Evolutionary conservation across 2,113 vertebrate genomes (phyloP), one percentile per base, ranked within the genome.

Genomic region (Crotalus helleri): DNA sequence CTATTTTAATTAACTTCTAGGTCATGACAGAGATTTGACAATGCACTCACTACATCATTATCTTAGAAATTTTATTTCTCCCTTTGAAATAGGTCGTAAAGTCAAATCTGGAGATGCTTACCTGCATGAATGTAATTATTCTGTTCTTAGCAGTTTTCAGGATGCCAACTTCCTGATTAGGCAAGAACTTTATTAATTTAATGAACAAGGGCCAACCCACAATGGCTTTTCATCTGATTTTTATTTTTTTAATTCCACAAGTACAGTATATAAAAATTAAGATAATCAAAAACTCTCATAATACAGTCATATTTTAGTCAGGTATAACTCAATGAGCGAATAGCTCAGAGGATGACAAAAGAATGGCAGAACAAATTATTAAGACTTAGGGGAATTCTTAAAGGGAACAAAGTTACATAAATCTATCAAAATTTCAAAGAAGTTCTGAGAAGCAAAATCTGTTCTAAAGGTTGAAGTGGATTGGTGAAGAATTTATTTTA

Each of bases 21-120:
- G 92, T 3, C 39, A 92, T 1, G 0, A 53, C 51, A 94, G 90
- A 92, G 57, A 88, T 93, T 91, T 88, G 93, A 92, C 94, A 94
- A 39, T 49, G 21, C 90, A 8, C 17, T n/a, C 58, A 92, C 55
- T 44, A 94, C 57, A 87, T 55, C n/a, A 12, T 96, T 93, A 86
- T 13, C 2, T 0, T 69, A 17, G 5, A 44, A 3, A 33, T 53
- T 95, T 95, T 59, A 90, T 94, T 95, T 96, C 93, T 10, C 90
- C 95, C 96, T 92, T 93, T 91, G n/a, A 53, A 91, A 92, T 93
- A 94, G 61, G 11, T 93, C 96, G 96, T 59, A 89, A 97, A 69
- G 88, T 92, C 94, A 97, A 94, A 49, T 95, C 94, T 96, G 95
- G 92, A 49, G 96, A 97, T 96, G 94, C 96, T 95, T 95, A 96